A percentile compares a stretch with the other conserved stretches of the same genome.
Conservation (phyloP, 2,797 vertebrate genomes). For the Merluccius polli region DNA sequence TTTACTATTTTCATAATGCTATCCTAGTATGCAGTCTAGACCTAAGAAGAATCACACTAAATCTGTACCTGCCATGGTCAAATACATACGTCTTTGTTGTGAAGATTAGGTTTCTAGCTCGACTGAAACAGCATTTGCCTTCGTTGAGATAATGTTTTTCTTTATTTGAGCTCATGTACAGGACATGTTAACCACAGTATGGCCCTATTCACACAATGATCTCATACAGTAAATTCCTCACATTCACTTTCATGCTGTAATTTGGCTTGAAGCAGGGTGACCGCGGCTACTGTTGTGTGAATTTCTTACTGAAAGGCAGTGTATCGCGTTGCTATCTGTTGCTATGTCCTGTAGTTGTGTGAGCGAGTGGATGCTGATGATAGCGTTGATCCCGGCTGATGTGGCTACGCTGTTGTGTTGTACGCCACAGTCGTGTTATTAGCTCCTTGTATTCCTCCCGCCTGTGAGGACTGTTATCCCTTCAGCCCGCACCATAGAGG, state of each 20-base stretch:
- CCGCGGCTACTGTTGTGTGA: neutral
- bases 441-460: neutral
- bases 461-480: neutral
- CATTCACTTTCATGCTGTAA: neutral
- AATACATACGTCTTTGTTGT: neutral
- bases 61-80: neutral
- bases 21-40: neutral
- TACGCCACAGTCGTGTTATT: neutral
- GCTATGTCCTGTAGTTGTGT: neutral
- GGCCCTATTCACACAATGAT: neutral
- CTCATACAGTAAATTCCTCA: neutral
- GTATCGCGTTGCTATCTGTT: neutral
- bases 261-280: neutral
- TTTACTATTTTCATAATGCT: neutral
- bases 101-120: neutral
- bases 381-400: neutral
- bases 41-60: neutral
- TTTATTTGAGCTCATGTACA: neutral
- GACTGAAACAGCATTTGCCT: neutral
- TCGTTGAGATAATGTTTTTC: neutral
- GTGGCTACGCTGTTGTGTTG: too few relatives aligned
- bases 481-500: constrained; percentile 4
- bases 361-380: neutral
- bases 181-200: neutral
- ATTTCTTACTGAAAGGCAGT: neutral